Percentiles rank a stretch among this genome's conserved stretches.
phyloP scores from a whole-genome alignment of 1,140 invertebrate species.

The Drosophila tsacasi region DNA sequence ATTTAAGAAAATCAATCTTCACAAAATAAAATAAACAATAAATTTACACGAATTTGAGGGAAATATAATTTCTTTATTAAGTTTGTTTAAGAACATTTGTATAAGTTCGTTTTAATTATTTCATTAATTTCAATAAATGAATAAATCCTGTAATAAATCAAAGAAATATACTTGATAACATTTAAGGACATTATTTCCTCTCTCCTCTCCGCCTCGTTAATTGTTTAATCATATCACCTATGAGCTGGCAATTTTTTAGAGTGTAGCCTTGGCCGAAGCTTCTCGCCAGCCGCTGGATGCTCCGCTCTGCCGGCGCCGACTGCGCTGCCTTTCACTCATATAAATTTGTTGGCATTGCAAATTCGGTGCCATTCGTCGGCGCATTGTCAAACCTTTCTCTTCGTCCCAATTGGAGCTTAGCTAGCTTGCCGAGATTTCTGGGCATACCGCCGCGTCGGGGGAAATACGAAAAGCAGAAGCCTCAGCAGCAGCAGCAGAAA shows the following conservation, averaged over 20 bases:
- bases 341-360: constrained; percentile 83
- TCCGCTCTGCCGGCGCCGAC: constrained; percentile 48
- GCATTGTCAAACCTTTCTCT: constrained; percentile 82
- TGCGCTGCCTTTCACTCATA: constrained; percentile 84
- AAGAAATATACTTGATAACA: too few species aligned
- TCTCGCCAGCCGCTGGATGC: constrained; percentile 22
- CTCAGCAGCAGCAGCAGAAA: constrained; percentile 33
- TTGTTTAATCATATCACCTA: neutral
- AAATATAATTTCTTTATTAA: too few species aligned
- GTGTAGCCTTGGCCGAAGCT: constrained; percentile 12
- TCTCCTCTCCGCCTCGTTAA: neutral
- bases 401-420: constrained; percentile 50
- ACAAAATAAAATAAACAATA: too few species aligned
- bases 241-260: neutral
- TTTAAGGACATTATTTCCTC: too few species aligned
- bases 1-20: too few species aligned
- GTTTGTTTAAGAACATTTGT: too few species aligned
- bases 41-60: too few species aligned
- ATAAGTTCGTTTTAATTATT: too few species aligned
- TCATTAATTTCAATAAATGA: too few species aligned
- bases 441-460: constrained; percentile 14
- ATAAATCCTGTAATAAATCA: too few species aligned
- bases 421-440: constrained; percentile 29
- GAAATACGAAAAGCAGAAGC: constrained; percentile 19
- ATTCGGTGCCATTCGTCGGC: constrained; percentile 79